phyloP scores from a whole-genome alignment of 1,140 invertebrate genomes.

The Hypsibius dujardini region DNA sequence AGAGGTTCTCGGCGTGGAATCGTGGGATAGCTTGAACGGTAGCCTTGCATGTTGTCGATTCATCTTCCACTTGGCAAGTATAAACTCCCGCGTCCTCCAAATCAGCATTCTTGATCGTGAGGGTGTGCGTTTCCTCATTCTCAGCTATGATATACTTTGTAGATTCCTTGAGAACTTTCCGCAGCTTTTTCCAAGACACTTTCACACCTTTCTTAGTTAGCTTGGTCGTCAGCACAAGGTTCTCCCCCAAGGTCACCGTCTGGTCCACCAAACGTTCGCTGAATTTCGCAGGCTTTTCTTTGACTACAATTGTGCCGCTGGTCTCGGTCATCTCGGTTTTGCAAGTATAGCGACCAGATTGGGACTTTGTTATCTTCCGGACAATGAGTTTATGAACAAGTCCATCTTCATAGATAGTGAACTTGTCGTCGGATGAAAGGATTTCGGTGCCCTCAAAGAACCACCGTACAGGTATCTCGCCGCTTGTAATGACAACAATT shows the following conservation, averaged over 20 bases:
- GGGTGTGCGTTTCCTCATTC: conserved; percentile 68
- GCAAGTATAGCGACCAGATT: conserved; percentile 67
- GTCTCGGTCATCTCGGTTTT: conserved; percentile 60
- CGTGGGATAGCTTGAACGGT: background rate
- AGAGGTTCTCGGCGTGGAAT: background rate
- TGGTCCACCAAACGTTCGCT: background rate
- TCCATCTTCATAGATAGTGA: conserved; percentile 51
- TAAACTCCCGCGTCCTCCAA: conserved; percentile 59
- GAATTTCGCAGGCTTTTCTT: conserved; percentile 33
- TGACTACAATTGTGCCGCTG: conserved; percentile 60
- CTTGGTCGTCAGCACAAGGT: background rate
- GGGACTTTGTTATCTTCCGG: conserved; percentile 53
- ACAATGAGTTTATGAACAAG: conserved; percentile 60
- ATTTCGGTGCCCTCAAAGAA: background rate
- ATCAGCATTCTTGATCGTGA: conserved; percentile 63
- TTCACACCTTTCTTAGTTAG: background rate
- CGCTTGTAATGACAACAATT: background rate
- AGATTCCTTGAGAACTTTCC: background rate
- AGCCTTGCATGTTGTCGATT: background rate
- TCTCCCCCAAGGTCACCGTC: background rate
- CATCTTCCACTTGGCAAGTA: conserved; percentile 62
- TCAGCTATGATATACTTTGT: conserved; percentile 44
- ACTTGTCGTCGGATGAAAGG: conserved; percentile 45
- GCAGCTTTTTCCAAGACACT: conserved; percentile 8
- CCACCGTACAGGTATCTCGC: background rate